Evolutionary conservation across 2,797 vertebrate species (phyloP), one percentile per base, ranked within the genome.

Genomic region (Melanogrammus aeglefinus): DNA sequence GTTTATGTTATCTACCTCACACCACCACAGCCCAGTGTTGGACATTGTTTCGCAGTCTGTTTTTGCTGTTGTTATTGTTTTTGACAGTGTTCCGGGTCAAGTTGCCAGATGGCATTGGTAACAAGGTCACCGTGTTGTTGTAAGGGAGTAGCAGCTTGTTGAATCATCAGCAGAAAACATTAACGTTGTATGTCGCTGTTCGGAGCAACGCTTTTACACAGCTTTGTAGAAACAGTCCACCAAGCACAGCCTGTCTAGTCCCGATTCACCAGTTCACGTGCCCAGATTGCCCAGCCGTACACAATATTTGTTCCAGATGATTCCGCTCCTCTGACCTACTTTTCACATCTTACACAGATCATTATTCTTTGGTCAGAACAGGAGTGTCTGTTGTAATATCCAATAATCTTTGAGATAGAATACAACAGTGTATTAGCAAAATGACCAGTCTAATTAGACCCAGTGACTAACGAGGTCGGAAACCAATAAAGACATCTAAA

Each of bases 251-350:
- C 16, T 1, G 47, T 83, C 84, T 82, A 84, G 80, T 77, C 77
- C 81, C 35, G 78, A 81, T 83, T 33, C 29, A 72, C 71, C 77
- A 44, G 73, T 79, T 77, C 78, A 27, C 35, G 31, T 39, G 24
- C 47, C 38, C 5, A 16, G 16, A 35, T 24, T 33, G 13, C 4
- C 77, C 78, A 76, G 51, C 78, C 76, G 78, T 79, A 79, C 82
- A 78, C 79, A 76, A 76, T 79, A 85, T 89, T 80, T 83, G 27
- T 83, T 86, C 87, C 89, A 89, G 89, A 89, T 89, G 86, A 88
- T 79, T 80, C 86, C 84, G 77, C 77, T 85, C 69, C 82, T 82
- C 77, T 83, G 83, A 83, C 81, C 81, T 83, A 78, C 70, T 87
- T 83, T 73, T 51, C 78, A 76, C 66, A 79, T 82, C 78, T 84